Conservation (phyloP, 2,113 vertebrate species). For the Onychostoma macrolepis region DNA sequence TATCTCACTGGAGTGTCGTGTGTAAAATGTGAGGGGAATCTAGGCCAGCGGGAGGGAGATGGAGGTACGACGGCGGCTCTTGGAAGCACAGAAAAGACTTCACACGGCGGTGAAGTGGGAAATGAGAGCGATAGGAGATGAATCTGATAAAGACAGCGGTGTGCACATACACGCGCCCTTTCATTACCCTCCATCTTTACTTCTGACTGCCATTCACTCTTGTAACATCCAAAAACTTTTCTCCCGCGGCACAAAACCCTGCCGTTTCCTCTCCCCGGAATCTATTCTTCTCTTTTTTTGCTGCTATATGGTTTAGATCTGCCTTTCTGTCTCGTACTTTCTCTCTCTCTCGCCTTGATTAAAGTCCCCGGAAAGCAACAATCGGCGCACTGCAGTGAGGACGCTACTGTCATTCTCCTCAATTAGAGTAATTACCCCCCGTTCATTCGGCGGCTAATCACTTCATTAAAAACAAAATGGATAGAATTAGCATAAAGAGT, state of each 20-base stretch:
- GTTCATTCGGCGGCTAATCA: conserved; percentile 78
- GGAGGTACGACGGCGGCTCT: background rate
- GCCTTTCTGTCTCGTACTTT: conserved; percentile 14
- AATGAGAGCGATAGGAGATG: conserved; percentile 70
- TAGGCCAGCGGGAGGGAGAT: conserved; percentile 15
- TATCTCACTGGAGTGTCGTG: conserved; percentile 66
- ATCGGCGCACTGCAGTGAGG: conserved; percentile 64
- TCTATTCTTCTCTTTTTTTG: conserved; percentile 61
- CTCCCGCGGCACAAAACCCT: conserved; percentile 62
- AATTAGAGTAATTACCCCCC: conserved; percentile 81
- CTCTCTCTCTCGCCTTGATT: conserved; percentile 56
- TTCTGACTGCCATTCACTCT: conserved; percentile 45
- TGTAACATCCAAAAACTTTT: conserved; percentile 65
- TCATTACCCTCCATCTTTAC: conserved; percentile 32
- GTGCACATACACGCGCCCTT: conserved; percentile 56
- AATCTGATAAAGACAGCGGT: conserved; percentile 61
- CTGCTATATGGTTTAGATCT: conserved; percentile 11
- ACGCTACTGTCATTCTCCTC: conserved; percentile 73
- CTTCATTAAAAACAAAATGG: conserved; percentile 83
- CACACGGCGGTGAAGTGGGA: conserved; percentile 63
- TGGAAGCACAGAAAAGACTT: conserved; percentile 53
- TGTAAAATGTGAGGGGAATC: conserved; percentile 50
- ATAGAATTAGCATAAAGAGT: conserved; percentile 77
- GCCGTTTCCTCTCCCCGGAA: conserved; percentile 54
- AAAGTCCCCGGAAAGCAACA: conserved; percentile 58